phyloP scores from a whole-genome alignment of 2,797 vertebrate genomes.

The Orestias chungarensis region DNA sequence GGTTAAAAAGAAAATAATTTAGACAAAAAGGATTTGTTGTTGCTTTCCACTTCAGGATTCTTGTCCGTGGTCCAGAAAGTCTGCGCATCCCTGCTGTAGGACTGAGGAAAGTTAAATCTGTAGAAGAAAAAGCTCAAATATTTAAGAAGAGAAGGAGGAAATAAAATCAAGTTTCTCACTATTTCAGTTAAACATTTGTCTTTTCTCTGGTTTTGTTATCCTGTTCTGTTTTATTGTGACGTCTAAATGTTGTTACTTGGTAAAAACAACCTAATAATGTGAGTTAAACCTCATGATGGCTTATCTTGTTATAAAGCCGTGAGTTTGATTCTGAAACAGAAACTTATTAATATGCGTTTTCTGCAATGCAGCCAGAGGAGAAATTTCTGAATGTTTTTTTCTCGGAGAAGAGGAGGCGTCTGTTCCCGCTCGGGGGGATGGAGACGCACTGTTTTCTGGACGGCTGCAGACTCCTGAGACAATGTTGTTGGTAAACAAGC shows the following conservation, averaged over 20 bases:
- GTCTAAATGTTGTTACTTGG: background rate
- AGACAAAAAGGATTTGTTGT: too few species aligned
- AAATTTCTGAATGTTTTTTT: too few species aligned
- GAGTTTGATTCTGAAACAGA: background rate
- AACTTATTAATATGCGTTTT: conserved; percentile 36
- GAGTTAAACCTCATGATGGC: background rate
- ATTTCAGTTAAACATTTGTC: too few species aligned
- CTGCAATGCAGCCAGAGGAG: conserved; percentile 35
- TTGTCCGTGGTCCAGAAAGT: background rate
- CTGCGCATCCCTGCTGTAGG: too few species aligned
- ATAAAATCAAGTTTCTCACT: background rate
- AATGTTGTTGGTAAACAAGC: conserved; percentile 53
- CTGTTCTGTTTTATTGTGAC: background rate
- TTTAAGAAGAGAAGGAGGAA: too few species aligned
- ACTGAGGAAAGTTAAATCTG: too few species aligned
- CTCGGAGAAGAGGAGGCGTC: conserved; percentile 56
- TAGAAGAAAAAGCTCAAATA: too few species aligned
- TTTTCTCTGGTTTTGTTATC: too few species aligned
- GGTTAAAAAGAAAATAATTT: too few species aligned
- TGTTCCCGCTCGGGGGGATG: conserved; percentile 46
- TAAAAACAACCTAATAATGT: background rate
- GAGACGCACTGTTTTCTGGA: conserved; percentile 49
- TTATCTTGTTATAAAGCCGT: background rate
- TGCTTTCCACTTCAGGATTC: too few species aligned
- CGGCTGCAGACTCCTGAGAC: conserved; percentile 48